Conservation (phyloP, 2,888 invertebrate genomes). For the Nasonia oneida region DNA sequence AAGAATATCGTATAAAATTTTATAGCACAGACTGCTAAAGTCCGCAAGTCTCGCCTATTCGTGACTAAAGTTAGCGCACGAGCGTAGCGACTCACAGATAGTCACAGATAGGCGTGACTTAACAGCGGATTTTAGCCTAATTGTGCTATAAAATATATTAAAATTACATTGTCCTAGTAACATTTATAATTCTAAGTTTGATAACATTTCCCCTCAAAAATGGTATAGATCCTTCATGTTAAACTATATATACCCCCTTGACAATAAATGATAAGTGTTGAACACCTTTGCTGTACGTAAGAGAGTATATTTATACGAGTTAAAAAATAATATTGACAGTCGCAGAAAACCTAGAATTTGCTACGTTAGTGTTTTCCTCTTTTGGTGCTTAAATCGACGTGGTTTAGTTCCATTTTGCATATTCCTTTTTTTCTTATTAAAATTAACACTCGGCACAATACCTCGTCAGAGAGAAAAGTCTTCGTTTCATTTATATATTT, state of each 20-base stretch:
- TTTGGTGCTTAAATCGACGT: slow-evolving; percentile 55
- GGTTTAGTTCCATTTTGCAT: slow-evolving; percentile 45
- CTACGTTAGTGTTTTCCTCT: slow-evolving; percentile 50
- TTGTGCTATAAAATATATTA: slow-evolving; percentile 39
- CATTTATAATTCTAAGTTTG: slow-evolving; percentile 31
- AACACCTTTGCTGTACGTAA: slow-evolving; percentile 55
- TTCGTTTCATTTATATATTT: slow-evolving; percentile 33
- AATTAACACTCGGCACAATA: slow-evolving; percentile 57
- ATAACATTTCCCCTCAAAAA: slow-evolving; percentile 39
- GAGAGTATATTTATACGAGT: slow-evolving; percentile 40
- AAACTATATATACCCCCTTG: slow-evolving; percentile 57
- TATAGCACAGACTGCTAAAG: no score
- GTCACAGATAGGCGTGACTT: no score
- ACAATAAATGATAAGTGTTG: slow-evolving; percentile 46
- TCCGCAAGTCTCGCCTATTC: no score
- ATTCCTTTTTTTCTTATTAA: slow-evolving; percentile 48
- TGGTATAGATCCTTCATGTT: slow-evolving; percentile 31
- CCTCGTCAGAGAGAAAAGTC: slow-evolving; percentile 51
- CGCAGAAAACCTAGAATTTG: slow-evolving; percentile 53
- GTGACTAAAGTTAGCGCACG: no score
- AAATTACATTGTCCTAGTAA: slow-evolving; percentile 45
- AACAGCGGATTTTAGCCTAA: no score
- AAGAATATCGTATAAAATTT: no score
- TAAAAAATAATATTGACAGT: slow-evolving; percentile 55
- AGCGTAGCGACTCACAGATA: no score